Evolutionary conservation across 2,888 invertebrate genomes (phyloP).

Genomic region (Minunthozetes semirufus): DNA sequence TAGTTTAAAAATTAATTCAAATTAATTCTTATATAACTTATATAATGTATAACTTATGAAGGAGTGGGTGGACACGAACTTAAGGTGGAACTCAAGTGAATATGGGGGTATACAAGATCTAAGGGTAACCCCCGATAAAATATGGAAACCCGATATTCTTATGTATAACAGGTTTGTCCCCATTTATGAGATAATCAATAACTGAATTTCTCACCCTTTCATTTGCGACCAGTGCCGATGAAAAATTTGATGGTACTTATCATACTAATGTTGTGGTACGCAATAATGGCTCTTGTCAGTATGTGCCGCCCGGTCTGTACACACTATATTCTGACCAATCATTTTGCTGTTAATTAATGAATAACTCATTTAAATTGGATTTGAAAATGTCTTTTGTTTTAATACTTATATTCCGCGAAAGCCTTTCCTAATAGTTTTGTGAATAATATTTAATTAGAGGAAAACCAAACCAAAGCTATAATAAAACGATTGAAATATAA

Average conservation of each 20-base stretch:
- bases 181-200: not conserved
- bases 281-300: conserved; percentile 87
- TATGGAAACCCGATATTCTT: conserved; percentile 99
- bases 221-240: conserved; percentile 71
- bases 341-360: not conserved
- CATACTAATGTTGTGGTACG: conserved; percentile 96
- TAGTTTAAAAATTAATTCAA: not conserved
- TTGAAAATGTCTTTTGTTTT: not conserved
- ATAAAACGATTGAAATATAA: not conserved
- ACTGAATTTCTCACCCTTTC: not conserved
- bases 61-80: conserved; percentile 99
- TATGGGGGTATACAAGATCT: conserved; percentile 92
- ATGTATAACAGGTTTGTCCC: conserved; percentile 89
- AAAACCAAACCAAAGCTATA: not conserved
- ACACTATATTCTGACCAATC: not conserved
- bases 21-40: not conserved
- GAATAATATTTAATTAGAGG: conserved; percentile 3
- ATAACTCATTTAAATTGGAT: not conserved
- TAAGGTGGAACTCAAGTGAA: conserved; percentile 93
- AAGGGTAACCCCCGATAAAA: conserved; percentile 84
- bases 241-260: conserved; percentile 97
- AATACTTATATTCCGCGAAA: not conserved
- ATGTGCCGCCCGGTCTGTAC: conserved; percentile 74
- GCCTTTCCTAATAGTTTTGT: not conserved
- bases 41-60: conserved; percentile 48